Conservation (phyloP, 2,113 vertebrate genomes). For the Xyliphius kryptos region DNA sequence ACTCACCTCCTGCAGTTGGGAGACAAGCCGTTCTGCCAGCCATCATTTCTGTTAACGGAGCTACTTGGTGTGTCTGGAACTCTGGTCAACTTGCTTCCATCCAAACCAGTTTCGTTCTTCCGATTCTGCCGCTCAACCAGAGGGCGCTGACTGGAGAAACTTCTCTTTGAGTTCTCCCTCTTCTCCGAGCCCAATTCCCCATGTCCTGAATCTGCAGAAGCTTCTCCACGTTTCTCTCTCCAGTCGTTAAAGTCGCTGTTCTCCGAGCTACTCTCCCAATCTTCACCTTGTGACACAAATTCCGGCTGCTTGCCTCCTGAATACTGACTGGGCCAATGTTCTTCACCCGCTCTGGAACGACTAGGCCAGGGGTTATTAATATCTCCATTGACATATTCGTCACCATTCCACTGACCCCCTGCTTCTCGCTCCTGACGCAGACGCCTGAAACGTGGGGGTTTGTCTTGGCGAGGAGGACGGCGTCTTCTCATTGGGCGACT, state of each 20-base stretch:
- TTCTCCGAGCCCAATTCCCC: constrained; percentile 73
- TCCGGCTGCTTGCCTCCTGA: constrained; percentile 59
- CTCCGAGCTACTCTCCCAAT: constrained; percentile 94
- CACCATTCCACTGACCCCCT: constrained; percentile 76
- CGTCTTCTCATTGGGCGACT: constrained; percentile 80
- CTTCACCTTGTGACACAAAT: constrained; percentile 73
- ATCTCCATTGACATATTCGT: constrained; percentile 75
- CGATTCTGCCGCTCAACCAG: constrained; percentile 87
- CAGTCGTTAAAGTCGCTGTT: constrained; percentile 92
- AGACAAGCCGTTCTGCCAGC: constrained; percentile 76
- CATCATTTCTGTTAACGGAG: constrained; percentile 71
- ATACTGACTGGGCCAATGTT: constrained; percentile 61
- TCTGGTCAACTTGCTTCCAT: constrained; percentile 69
- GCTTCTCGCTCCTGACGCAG: constrained; percentile 81
- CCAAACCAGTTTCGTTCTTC: constrained; percentile 77
- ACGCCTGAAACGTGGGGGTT: constrained; percentile 87
- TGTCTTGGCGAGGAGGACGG: constrained; percentile 91
- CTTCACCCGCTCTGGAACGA: constrained; percentile 70
- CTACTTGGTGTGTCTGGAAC: constrained; percentile 61
- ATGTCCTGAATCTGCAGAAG: constrained; percentile 64
- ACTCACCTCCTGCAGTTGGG: constrained; percentile 79
- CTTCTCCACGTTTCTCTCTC: constrained; percentile 70
- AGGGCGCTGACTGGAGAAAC: constrained; percentile 94
- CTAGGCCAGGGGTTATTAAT: constrained; percentile 73
- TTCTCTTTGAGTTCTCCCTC: constrained; percentile 90